Base-by-base conservation (phyloP, 37 sponge, comb jelly and placozoan genomes). In the Ianthella basta region DNA sequence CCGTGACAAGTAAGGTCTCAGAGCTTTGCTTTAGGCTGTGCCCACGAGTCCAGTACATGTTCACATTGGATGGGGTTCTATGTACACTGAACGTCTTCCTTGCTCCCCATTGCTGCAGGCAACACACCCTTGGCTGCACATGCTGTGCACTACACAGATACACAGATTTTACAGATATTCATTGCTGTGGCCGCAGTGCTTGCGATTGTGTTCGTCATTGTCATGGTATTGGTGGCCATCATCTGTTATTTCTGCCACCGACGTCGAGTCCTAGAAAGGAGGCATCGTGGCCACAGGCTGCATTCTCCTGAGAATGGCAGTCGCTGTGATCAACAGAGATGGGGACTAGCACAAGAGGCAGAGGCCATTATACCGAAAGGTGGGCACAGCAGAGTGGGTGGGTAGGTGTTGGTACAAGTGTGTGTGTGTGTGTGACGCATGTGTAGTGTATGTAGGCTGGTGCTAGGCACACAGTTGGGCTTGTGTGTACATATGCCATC, bases 191-290 rank as follows among this genome's bases (percentile, higher is more conserved):
- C 37, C 0, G 73, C 60, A 13, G 60, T 85, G 50, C 18, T 85
- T 56, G 74, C 73, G 35, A 55, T 75, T 16, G 74, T 74, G 60
- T 39, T 21, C 4, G 39, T 74, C 60, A 59, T 85, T 39, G 59
- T 61, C 19, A 14, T 85, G 60, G 60, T 85, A 0, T 37, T 85
- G 0, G 18, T 74, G 15, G 0, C 57, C 1, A 15, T 37, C 21
- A 14, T 74, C 55, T 77, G 41, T 73, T 30, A 15, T 10, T 83
- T 69, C 77, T 85, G 77, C 59, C 41, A 27, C 29, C 73, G 35
- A 30, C 32, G 55, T 74, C 21, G 60, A 20, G 10, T 3, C 6
- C 50, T 44, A 8, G 6, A 8, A 44, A 44, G 50, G 8, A 44
- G 50, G 50, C 50, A 3, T 3, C 3, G 8, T 8, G 50, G 50